phyloP scores from a whole-genome alignment of 2,888 invertebrate genomes.

The Chloromyia formosa region DNA sequence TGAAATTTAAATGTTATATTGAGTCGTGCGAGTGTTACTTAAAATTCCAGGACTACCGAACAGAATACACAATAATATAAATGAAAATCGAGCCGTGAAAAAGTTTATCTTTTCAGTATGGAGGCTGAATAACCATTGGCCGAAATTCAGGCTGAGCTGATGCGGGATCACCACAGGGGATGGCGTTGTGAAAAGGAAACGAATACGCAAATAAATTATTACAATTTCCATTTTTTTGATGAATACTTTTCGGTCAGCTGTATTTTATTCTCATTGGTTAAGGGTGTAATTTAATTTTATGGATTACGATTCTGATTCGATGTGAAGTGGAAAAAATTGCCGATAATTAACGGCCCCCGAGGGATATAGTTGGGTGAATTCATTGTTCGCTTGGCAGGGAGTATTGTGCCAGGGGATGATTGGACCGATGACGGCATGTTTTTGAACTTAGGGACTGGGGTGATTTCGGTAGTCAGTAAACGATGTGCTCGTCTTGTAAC shows the following conservation, averaged over 20 bases:
- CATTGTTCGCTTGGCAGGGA: not conserved
- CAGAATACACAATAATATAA: not conserved
- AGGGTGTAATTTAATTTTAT: not conserved
- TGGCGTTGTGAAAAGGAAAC: not conserved
- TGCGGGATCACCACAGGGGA: not conserved
- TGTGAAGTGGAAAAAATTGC: not conserved
- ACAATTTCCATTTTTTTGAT: conserved; percentile 8
- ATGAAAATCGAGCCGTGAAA: conserved; percentile 13
- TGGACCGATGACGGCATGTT: too few relatives aligned
- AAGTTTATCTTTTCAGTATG: not conserved
- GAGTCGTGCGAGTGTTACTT: not conserved
- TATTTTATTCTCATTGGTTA: conserved; percentile 1
- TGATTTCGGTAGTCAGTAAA: too few relatives aligned
- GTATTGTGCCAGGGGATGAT: too few relatives aligned
- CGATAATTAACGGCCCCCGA: not conserved
- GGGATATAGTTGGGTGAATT: not conserved
- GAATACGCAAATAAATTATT: conserved; percentile 4
- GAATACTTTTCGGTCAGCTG: conserved; percentile 8
- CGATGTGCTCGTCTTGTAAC: too few relatives aligned
- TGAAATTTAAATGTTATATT: not conserved
- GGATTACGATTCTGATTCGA: conserved; percentile 1
- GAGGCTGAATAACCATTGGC: too few relatives aligned
- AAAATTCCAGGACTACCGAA: not conserved
- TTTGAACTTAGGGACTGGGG: too few relatives aligned
- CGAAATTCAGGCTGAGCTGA: not conserved